phyloP scores from a whole-genome alignment of 2,797 vertebrate species.

The Lutjanus campechanus region DNA sequence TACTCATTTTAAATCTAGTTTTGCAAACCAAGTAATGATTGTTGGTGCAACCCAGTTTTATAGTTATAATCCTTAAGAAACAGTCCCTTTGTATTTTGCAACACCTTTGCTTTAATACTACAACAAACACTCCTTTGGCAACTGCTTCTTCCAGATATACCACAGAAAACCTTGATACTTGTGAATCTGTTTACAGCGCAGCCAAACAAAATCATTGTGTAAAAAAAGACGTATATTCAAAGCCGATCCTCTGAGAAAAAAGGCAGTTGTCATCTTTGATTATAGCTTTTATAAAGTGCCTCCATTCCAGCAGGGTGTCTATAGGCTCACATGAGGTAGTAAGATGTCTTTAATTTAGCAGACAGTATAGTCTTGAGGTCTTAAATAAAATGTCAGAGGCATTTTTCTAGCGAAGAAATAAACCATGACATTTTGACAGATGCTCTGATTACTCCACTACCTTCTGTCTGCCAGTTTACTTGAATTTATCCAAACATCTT shows the following conservation, averaged over 20 bases:
- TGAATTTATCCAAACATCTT: conserved; percentile 49
- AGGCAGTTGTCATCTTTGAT: background rate
- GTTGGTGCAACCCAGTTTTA: too few relatives aligned
- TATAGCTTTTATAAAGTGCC: background rate
- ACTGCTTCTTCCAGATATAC: background rate
- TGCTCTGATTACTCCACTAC: conserved; percentile 24
- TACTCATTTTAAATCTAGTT: too few relatives aligned
- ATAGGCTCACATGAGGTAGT: background rate
- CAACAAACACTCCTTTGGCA: too few relatives aligned
- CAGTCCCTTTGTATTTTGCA: too few relatives aligned
- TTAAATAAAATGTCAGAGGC: background rate
- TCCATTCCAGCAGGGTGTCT: background rate
- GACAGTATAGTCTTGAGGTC: background rate
- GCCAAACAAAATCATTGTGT: background rate
- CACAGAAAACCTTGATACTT: background rate
- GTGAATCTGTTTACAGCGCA: too few relatives aligned
- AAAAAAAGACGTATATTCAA: background rate
- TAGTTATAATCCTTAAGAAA: too few relatives aligned
- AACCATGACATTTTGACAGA: conserved; percentile 8
- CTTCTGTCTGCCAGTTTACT: conserved; percentile 35
- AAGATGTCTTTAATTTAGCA: background rate
- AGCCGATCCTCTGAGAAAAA: background rate
- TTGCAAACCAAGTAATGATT: too few relatives aligned
- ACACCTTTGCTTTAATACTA: too few relatives aligned
- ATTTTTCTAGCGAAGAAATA: conserved; percentile 7